A percentile compares a stretch with the other conserved stretches of the same genome.
phyloP scores from a whole-genome alignment of 2,888 invertebrate genomes.

The Lacanobia wlatinum region DNA sequence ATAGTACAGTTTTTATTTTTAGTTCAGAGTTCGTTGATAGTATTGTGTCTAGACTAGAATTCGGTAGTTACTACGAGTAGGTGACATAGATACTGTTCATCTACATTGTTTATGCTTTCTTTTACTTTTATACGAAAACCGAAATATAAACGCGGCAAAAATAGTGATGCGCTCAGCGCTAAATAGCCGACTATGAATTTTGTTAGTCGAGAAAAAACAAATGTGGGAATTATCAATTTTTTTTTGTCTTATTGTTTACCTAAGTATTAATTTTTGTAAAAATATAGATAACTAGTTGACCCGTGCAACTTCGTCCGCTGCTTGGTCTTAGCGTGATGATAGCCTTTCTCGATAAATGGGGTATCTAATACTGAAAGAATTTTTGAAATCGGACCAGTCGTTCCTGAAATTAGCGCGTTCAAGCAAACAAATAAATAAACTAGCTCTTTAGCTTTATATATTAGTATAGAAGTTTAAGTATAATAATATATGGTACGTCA shows the following conservation, averaged over 20 bases:
- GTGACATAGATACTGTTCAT: slow-evolving; percentile 18
- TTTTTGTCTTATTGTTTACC: neutral
- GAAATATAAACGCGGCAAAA: neutral
- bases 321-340: too few relatives aligned
- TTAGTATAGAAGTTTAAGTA: too few relatives aligned
- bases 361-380: too few relatives aligned
- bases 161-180: slow-evolving; percentile 11
- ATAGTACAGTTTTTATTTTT: slow-evolving; percentile 32
- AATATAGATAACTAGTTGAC: too few relatives aligned
- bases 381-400: too few relatives aligned
- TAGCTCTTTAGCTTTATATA: too few relatives aligned
- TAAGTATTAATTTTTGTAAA: neutral
- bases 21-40: slow-evolving; percentile 5
- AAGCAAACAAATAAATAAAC: too few relatives aligned
- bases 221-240: neutral
- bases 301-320: too few relatives aligned
- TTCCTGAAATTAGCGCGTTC: too few relatives aligned
- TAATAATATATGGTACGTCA: too few relatives aligned
- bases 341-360: too few relatives aligned
- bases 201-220: neutral
- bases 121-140: neutral
- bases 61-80: slow-evolving; percentile 10
- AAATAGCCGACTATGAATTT: neutral
- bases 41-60: slow-evolving; percentile 27
- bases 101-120: slow-evolving; percentile 3